These are phyloP conservation scores for Zoanthus gigantus DNA, from an alignment of 92 coral and sea anemone species.

Conservation along the genomic window DNA sequence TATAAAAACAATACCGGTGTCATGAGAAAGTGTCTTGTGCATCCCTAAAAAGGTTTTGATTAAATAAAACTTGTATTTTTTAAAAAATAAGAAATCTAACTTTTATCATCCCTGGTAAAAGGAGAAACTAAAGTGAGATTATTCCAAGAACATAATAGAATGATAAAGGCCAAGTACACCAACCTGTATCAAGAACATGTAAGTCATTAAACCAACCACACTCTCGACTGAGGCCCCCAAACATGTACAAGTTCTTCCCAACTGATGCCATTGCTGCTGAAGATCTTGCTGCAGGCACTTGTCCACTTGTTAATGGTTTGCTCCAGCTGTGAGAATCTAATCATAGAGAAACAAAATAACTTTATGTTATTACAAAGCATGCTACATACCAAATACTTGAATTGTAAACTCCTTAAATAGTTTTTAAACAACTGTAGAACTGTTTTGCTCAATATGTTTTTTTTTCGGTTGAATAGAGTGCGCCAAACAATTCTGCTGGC, in stretches of 20 bases:
- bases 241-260: slow-evolving; percentile 70
- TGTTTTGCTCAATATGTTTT: no score
- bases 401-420: no score
- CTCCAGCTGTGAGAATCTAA: slow-evolving; percentile 68
- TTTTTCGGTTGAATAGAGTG: no score
- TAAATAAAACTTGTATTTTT: no score
- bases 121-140: neutral
- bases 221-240: slow-evolving; percentile 86
- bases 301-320: slow-evolving; percentile 70
- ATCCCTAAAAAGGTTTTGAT: no score
- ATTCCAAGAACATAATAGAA: neutral
- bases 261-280: slow-evolving; percentile 78
- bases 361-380: neutral
- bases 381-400: no score
- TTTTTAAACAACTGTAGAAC: no score
- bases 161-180: neutral
- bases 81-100: no score
- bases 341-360: neutral
- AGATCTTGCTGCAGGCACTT: slow-evolving; percentile 74
- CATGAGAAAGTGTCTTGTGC: no score
- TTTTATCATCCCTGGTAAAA: no score
- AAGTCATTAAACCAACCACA: slow-evolving; percentile 85
- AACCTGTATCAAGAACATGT: slow-evolving; percentile 75
- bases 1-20: no score
- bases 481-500: no score